Evolutionary conservation across 2,888 invertebrate species (phyloP).

Genomic region (Scaptomyza reducta): DNA sequence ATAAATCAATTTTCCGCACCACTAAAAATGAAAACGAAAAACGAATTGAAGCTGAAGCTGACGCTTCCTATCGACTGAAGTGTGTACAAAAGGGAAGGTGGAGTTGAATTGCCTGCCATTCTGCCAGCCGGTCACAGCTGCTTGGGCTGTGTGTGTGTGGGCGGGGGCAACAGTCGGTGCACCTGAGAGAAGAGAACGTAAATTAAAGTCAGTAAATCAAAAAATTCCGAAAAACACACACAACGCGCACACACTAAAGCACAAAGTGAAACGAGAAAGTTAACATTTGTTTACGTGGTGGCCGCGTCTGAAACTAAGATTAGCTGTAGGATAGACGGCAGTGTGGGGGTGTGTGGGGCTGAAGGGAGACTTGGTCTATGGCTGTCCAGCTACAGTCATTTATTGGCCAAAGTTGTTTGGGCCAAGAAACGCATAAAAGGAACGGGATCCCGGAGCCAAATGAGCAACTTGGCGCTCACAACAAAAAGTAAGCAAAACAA

Average conservation of each 20-base stretch:
- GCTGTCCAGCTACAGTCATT: conserved; percentile 59
- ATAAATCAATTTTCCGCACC: conserved; percentile 81
- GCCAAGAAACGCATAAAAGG: conserved; percentile 52
- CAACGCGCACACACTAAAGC: conserved; percentile 12
- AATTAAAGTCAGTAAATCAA: conserved; percentile 82
- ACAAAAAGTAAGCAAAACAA: conserved; percentile 77
- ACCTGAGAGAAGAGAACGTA: conserved; percentile 78
- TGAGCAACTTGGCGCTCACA: conserved; percentile 74
- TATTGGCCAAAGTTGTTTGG: conserved; percentile 71
- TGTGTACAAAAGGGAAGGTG: conserved; percentile 28
- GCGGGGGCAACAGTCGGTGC: conserved; percentile 74
- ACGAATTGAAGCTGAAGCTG: conserved; percentile 73
- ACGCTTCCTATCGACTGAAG: conserved; percentile 76
- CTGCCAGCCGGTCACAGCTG: conserved; percentile 57
- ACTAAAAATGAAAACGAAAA: conserved; percentile 81
- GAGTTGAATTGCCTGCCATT: conserved; percentile 4
- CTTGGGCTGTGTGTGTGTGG: conserved; percentile 18
- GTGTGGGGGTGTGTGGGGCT: background rate
- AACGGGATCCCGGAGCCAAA: conserved; percentile 59
- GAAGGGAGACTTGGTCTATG: conserved; percentile 29
- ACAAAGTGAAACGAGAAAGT: conserved; percentile 66
- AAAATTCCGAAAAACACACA: conserved; percentile 65
- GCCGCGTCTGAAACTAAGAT: conserved; percentile 49
- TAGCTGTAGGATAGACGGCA: conserved; percentile 4
- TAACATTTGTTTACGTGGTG: conserved; percentile 79